Conservation (phyloP, 1,140 invertebrate species). For the Myzus persicae region DNA sequence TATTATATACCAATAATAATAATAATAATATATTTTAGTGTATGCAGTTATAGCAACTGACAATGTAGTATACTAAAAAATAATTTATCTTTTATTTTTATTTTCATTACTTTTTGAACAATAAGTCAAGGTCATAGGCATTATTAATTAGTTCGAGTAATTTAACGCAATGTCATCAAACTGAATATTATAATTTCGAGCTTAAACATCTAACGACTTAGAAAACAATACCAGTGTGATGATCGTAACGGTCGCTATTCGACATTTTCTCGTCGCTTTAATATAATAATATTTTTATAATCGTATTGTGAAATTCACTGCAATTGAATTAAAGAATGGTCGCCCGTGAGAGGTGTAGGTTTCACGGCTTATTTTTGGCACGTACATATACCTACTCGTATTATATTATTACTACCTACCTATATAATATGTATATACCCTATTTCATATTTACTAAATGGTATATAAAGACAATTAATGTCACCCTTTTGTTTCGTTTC, state of each 20-base stretch:
- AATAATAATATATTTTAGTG: too few species aligned
- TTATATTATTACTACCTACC: background rate
- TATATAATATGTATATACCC: background rate
- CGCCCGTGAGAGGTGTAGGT: background rate
- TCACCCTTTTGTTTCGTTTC: conserved; percentile 1
- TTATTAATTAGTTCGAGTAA: background rate
- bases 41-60: too few species aligned
- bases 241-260: background rate
- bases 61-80: background rate
- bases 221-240: background rate
- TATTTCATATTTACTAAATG: background rate
- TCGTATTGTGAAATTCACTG: background rate
- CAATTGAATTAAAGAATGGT: background rate
- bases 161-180: background rate
- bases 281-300: conserved; percentile 4
- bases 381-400: background rate
- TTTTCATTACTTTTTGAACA: background rate
- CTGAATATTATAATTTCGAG: background rate
- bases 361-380: conserved; percentile 15
- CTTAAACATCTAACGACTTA: background rate
- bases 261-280: background rate
- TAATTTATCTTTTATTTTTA: background rate
- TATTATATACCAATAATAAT: too few species aligned
- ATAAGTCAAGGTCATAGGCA: background rate
- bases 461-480: conserved; percentile 13